Conservation (phyloP, 2,797 vertebrate genomes). For the Micromesistius poutassou region DNA sequence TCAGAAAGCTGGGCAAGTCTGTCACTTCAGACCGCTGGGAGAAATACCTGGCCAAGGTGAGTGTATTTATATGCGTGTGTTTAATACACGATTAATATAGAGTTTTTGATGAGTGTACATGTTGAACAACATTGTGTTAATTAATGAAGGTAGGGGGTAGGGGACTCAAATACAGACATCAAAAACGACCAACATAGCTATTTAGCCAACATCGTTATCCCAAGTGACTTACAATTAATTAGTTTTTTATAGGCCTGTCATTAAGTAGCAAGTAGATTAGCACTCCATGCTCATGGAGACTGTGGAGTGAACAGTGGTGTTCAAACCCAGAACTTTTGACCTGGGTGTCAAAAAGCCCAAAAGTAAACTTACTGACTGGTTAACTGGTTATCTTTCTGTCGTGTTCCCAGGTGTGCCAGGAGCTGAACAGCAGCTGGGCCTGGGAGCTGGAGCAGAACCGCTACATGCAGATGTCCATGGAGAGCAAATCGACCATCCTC, state of each 20-base stretch:
- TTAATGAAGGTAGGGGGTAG: background rate
- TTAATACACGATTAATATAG: background rate
- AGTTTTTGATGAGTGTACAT: background rate
- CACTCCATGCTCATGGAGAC: background rate
- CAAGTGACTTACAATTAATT: background rate
- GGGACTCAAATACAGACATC: background rate
- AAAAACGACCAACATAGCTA: background rate
- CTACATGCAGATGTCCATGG: slow-evolving; percentile 91
- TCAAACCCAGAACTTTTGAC: background rate
- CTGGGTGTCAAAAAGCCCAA: background rate
- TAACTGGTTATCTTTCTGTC: background rate
- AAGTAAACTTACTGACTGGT: background rate
- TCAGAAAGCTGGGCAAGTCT: slow-evolving; percentile 94
- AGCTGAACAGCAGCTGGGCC: slow-evolving; percentile 96
- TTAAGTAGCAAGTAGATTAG: background rate
- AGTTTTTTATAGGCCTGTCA: background rate
- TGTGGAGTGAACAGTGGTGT: background rate
- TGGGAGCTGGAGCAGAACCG: slow-evolving; percentile 99
- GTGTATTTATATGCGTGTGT: slow-evolving; percentile 8
- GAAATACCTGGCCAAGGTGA: slow-evolving; percentile 95
- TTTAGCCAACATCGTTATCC: background rate
- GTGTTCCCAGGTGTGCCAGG: slow-evolving; percentile 86
- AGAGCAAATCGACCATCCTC: slow-evolving; percentile 92
- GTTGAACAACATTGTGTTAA: background rate
- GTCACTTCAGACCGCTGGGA: slow-evolving; percentile 96